phyloP scores from a whole-genome alignment of 2,113 vertebrate genomes.

The Poicephalus meyeri region DNA sequence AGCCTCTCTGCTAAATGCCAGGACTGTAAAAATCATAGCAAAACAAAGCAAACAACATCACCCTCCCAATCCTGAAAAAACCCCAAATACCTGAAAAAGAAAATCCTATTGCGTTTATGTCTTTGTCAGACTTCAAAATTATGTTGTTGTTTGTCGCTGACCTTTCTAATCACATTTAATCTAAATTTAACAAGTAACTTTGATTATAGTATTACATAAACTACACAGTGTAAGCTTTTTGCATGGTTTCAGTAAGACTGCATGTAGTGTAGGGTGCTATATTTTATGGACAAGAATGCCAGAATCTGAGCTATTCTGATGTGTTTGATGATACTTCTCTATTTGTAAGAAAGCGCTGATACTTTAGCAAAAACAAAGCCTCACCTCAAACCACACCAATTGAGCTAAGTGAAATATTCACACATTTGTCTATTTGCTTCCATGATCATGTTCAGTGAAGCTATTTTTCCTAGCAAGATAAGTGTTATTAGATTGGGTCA shows the following conservation, averaged over 20 bases:
- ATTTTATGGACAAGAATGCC: neutral
- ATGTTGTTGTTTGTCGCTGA: neutral
- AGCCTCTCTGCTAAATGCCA: neutral
- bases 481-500: no score
- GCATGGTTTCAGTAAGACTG: neutral
- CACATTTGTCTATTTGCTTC: neutral
- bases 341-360: neutral
- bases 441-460: neutral
- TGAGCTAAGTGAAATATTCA: neutral
- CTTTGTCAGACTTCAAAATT: neutral
- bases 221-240: neutral
- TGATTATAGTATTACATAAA: neutral
- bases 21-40: neutral
- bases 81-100: neutral
- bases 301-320: neutral
- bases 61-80: fast-evolving
- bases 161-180: neutral
- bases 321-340: neutral
- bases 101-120: neutral
- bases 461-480: neutral
- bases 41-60: neutral
- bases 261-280: neutral
- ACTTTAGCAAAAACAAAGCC: neutral
- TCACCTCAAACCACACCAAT: neutral
- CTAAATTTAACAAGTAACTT: neutral